Conservation (phyloP, 1,140 invertebrate genomes). For the Chironomus striatipennis region DNA sequence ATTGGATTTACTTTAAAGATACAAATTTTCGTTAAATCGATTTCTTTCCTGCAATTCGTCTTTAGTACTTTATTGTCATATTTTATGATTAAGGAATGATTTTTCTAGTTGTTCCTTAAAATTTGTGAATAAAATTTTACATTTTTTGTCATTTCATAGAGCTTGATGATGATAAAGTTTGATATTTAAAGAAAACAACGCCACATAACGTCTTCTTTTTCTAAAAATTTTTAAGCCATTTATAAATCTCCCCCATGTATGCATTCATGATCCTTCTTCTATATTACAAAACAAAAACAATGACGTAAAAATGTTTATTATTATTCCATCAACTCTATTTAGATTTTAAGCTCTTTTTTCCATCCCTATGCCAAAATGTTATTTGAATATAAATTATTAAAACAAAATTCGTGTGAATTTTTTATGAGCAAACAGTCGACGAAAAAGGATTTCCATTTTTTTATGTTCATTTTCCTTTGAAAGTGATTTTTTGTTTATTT, state of each 20-base stretch:
- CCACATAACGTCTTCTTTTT: too few relatives aligned
- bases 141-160: too few relatives aligned
- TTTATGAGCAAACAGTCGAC: conserved; percentile 17
- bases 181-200: too few relatives aligned
- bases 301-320: too few relatives aligned
- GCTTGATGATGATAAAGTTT: too few relatives aligned
- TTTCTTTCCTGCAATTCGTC: too few relatives aligned
- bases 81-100: too few relatives aligned
- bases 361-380: neutral
- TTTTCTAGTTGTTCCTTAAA: too few relatives aligned
- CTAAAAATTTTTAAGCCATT: too few relatives aligned
- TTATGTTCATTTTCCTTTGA: neutral
- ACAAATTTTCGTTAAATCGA: neutral
- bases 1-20: neutral
- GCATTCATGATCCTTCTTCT: neutral
- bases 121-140: too few relatives aligned
- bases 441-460: conserved; percentile 3
- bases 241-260: too few relatives aligned
- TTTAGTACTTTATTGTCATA: too few relatives aligned
- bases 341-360: neutral
- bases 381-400: neutral
- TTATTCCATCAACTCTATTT: neutral
- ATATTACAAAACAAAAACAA: neutral
- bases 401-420: conserved; percentile 22
- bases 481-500: neutral